Conservation (phyloP, 2,888 invertebrate species). For the Cryptophagus acutangulus region DNA sequence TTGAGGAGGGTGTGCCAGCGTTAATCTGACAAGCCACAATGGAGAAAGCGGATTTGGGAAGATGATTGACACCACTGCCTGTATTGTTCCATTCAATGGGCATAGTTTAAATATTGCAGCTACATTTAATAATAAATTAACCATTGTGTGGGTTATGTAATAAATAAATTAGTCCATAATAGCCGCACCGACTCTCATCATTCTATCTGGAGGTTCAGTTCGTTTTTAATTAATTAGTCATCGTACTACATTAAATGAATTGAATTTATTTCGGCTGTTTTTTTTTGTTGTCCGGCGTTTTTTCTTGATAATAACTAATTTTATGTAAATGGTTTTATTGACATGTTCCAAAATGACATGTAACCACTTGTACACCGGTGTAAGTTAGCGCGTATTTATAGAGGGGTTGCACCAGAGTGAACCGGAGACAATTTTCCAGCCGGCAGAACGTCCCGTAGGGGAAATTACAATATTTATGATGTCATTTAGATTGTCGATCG, state of each 20-base stretch:
- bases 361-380: constrained; percentile 3
- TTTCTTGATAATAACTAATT: too few species aligned
- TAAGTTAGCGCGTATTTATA: not conserved
- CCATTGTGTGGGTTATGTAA: constrained; percentile 4
- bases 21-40: constrained; percentile 43
- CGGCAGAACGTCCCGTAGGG: constrained; percentile 32
- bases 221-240: too few species aligned
- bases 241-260: too few species aligned
- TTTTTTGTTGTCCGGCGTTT: too few species aligned
- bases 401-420: constrained; percentile 17
- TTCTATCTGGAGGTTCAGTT: too few species aligned
- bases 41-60: constrained; percentile 40
- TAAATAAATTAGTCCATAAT: constrained; percentile 11
- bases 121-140: constrained; percentile 4
- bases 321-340: too few species aligned
- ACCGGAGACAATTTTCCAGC: constrained; percentile 38
- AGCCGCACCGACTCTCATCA: constrained; percentile 2
- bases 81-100: constrained; percentile 6
- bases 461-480: constrained; percentile 47
- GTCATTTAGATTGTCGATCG: constrained; percentile 44
- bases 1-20: constrained; percentile 33
- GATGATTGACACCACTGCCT: constrained; percentile 40
- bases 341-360: too few species aligned
- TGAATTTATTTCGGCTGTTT: too few species aligned
- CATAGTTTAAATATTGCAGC: constrained; percentile 2